These are phyloP conservation scores for Tuberolachnus salignus DNA, from an alignment of 2,888 invertebrate genomes.

Conservation along the genomic window DNA sequence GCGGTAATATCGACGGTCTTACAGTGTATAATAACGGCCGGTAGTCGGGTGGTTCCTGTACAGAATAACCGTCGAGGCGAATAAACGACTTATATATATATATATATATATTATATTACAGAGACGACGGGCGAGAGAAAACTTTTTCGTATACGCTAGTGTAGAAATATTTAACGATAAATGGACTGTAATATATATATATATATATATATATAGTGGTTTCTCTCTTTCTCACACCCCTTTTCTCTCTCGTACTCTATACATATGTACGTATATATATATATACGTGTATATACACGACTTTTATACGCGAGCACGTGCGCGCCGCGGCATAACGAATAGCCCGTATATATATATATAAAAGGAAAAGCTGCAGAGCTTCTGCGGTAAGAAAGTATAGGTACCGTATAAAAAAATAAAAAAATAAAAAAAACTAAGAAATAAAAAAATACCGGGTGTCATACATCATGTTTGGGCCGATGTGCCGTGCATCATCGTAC, in stretches of 20 bases:
- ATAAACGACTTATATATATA: neutral
- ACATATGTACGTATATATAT: neutral
- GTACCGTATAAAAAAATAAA: too few species aligned
- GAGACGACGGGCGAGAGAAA: neutral
- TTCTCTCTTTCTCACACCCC: neutral
- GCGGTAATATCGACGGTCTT: too few species aligned
- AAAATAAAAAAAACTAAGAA: neutral
- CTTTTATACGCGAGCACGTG: neutral
- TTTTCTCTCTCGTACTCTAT: too few species aligned
- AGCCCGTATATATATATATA: neutral
- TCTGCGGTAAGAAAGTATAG: neutral
- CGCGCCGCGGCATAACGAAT: too few species aligned
- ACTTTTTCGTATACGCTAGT: neutral
- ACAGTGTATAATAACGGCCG: neutral
- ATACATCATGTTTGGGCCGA: conserved; percentile 55
- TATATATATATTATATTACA: conserved; percentile 8
- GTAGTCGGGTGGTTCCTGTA: neutral
- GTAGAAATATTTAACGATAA: conserved; percentile 15
- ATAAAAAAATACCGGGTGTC: conserved; percentile 32
- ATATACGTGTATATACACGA: neutral
- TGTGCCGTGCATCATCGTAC: conserved; percentile 33
- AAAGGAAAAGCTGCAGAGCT: neutral
- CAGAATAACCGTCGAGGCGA: too few species aligned
- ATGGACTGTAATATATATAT: neutral
- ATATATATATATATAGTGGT: conserved; percentile 2